Evolutionary conservation across 2,797 vertebrate genomes (phyloP).

Genomic region (Erpetoichthys calabaricus): DNA sequence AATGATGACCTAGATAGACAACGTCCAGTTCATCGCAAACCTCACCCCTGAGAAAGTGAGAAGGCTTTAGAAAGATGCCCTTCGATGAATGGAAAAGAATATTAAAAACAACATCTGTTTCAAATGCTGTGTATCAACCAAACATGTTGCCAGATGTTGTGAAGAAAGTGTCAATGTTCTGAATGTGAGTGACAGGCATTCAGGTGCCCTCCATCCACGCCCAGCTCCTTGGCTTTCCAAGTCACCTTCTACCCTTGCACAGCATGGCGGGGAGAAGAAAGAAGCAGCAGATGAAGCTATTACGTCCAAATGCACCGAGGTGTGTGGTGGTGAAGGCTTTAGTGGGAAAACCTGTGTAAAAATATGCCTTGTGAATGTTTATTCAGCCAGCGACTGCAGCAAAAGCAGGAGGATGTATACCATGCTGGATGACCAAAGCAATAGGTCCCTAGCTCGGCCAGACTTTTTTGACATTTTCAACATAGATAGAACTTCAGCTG

Average conservation of each 20-base stretch:
- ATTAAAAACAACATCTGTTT: no score
- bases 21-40: no score
- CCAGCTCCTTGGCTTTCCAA: not conserved
- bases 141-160: not conserved
- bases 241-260: not conserved
- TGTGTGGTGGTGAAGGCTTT: not conserved
- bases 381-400: not conserved
- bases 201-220: not conserved
- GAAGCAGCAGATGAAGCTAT: not conserved
- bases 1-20: no score
- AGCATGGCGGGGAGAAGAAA: not conserved
- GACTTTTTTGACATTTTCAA: no score
- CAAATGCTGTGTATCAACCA: no score
- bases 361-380: not conserved
- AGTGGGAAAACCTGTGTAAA: not conserved
- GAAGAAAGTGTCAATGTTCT: constrained; percentile 3
- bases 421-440: not conserved
- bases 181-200: not conserved
- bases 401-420: not conserved
- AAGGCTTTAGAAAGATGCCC: no score
- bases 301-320: not conserved
- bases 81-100: no score
- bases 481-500: no score
- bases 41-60: no score
- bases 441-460: no score